These are phyloP conservation scores for Melanogrammus aeglefinus DNA, from an alignment of 2,797 vertebrate species.

Conservation along the genomic window DNA sequence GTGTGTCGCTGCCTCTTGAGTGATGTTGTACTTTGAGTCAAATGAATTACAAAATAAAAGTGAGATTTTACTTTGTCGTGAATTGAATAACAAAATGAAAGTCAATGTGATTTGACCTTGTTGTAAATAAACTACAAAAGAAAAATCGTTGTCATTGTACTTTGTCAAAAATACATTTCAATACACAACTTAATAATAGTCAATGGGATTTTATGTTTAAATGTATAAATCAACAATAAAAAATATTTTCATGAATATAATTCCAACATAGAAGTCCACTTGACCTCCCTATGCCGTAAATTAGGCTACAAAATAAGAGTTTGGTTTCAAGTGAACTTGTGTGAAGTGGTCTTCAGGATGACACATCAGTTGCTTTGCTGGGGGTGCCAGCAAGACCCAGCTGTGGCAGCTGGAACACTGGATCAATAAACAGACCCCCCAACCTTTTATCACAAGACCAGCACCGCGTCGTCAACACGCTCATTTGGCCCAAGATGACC, in stretches of 20 bases:
- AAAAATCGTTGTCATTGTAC: background rate
- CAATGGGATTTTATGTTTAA: background rate
- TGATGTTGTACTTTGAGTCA: background rate
- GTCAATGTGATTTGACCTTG: background rate
- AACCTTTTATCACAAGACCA: background rate
- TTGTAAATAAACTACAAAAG: background rate
- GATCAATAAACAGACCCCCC: conserved; percentile 3
- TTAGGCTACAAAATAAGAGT: background rate
- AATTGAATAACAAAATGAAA: background rate
- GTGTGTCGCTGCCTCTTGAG: background rate
- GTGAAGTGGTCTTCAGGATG: background rate
- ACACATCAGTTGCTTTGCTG: background rate
- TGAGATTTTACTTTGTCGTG: background rate
- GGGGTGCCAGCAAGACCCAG: background rate
- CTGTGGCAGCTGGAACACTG: background rate
- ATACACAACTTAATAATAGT: background rate
- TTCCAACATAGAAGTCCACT: background rate
- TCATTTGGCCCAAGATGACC: background rate
- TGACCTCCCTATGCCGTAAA: background rate
- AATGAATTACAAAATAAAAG: background rate
- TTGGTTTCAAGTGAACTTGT: background rate
- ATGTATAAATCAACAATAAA: background rate
- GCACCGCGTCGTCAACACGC: background rate
- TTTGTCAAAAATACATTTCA: too few species aligned
- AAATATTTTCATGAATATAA: background rate